Evolutionary conservation across 2,113 vertebrate genomes (phyloP), one percentile per base, ranked within the genome.

Genomic region (Bubo scandiacus): DNA sequence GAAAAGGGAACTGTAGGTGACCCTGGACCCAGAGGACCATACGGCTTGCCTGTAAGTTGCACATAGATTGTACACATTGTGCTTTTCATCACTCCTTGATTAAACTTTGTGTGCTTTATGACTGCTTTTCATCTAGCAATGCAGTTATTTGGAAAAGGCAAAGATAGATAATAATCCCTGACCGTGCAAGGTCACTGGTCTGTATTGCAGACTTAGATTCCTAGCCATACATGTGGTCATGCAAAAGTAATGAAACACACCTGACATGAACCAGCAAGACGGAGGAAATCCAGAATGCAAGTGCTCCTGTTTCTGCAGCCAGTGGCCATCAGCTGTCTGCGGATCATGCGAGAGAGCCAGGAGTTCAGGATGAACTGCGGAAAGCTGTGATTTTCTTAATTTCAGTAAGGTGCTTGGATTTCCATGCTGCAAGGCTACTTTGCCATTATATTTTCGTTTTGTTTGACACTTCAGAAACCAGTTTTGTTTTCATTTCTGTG

Each of bases 1-100:
- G 98, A 98, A 98, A 98, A 98, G 66, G 99, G 99, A 97, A 71
- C 97, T 36, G 30, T 86, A 63, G 99, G 99, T 67, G 99, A 99
- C 65, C 99, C 99, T 67, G 99, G 99, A 96, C 99, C 99, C 75
- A 98, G 99, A 98, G 99, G 99, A 96, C 99, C 99, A 4, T 99
- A 99, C 6, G 99, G 99, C 94, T 98, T 99, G 89, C 99, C 99
- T 96, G 99, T 99, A 97, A 99, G 99, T 99, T 92, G 72, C 62
- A 27, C 25, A 20, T n/a, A 72, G 45, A 15, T 30, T 89, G 81
- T 61, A 15, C 66, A 42, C 49, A 13, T 67, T 55, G 54, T 3
- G 15, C 23, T 43, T 55, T 68, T 92, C 94, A 96, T 89, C 90
- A 86, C 66, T 94, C 67, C 73, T 84, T 77, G 20, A 73, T 89